phyloP scores from a whole-genome alignment of 1,140 invertebrate genomes.

The Drosophila rhopaloa region DNA sequence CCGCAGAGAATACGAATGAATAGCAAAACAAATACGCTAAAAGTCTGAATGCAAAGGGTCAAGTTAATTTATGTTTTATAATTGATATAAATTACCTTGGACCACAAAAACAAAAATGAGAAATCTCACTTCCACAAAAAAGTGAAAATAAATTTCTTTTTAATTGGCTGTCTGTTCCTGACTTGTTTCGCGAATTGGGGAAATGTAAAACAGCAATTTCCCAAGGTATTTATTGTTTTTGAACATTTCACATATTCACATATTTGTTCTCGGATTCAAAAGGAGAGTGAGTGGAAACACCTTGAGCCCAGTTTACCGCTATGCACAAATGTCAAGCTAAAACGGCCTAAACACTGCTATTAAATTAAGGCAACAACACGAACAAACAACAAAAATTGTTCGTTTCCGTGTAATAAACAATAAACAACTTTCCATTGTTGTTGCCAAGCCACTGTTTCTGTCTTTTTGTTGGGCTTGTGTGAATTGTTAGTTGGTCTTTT shows the following conservation, averaged over 20 bases:
- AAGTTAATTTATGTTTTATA: conserved; percentile 38
- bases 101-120: background rate
- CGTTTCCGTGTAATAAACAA: conserved; percentile 77
- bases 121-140: conserved; percentile 43
- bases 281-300: conserved; percentile 45
- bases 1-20: conserved; percentile 13
- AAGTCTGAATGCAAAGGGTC: conserved; percentile 10
- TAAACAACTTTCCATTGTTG: conserved; percentile 72
- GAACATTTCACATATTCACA: conserved; percentile 27
- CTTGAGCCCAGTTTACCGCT: conserved; percentile 38
- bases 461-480: conserved; percentile 14
- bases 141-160: conserved; percentile 39
- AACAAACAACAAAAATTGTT: conserved; percentile 52
- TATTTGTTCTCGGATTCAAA: conserved; percentile 27
- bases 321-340: conserved; percentile 40
- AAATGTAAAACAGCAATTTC: conserved; percentile 35
- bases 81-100: conserved; percentile 19
- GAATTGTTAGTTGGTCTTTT: conserved; percentile 27
- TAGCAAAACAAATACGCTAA: background rate
- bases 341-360: conserved; percentile 41
- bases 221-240: conserved; percentile 20
- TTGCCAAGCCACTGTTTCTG: conserved; percentile 16
- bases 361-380: conserved; percentile 29
- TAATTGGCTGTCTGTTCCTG: conserved; percentile 33
- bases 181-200: conserved; percentile 38